A percentile compares a stretch with the other conserved stretches of the same genome.
phyloP scores from a whole-genome alignment of 2,113 vertebrate genomes.

The Halcyon malimbica region DNA sequence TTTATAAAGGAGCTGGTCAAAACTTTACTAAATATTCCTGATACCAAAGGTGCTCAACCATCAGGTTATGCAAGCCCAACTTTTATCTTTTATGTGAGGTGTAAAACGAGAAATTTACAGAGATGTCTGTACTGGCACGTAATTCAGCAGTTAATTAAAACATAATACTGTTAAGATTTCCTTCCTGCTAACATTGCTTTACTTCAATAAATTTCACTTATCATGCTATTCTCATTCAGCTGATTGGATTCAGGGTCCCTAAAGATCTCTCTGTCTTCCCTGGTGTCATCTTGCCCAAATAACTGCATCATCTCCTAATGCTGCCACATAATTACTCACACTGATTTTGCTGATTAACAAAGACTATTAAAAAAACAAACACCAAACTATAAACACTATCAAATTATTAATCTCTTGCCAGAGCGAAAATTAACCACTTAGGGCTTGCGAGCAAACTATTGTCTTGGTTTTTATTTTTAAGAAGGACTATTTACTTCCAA shows the following conservation, averaged over 20 bases:
- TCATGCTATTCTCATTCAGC: neutral
- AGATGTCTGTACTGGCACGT: neutral
- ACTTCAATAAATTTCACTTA: neutral
- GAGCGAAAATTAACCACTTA: neutral
- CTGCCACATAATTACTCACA: rapidly evolving
- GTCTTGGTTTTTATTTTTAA: neutral
- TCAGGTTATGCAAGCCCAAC: neutral
- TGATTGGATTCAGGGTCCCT: neutral
- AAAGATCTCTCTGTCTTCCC: neutral
- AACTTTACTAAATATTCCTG: neutral
- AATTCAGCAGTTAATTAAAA: neutral
- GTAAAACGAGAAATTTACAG: neutral
- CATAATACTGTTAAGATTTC: neutral
- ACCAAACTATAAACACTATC: neutral
- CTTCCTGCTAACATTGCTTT: neutral
- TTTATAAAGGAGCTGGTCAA: neutral
- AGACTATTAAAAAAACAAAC: neutral
- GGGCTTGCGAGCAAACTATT: too few species aligned
- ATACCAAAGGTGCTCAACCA: neutral
- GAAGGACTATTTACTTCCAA: neutral
- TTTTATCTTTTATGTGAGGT: neutral
- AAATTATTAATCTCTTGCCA: neutral
- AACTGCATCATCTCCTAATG: neutral
- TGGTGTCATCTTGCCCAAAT: neutral
- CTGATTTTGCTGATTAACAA: neutral